Evolutionary conservation across 2,797 vertebrate genomes (phyloP).

Genomic region (Crotalus adamanteus): DNA sequence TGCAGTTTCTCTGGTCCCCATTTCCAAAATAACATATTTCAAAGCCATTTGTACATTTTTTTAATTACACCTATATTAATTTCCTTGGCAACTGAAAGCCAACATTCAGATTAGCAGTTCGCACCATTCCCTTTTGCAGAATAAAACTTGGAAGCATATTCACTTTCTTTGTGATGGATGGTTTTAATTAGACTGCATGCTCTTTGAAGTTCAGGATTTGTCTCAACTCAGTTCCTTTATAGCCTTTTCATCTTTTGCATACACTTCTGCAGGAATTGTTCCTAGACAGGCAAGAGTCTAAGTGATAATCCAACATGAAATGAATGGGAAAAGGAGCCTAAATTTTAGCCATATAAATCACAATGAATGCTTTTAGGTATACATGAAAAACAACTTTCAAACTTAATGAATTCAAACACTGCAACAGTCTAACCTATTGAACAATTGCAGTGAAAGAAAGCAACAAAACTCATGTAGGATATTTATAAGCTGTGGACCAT

Average conservation of each 20-base stretch:
- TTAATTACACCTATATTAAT: conserved; percentile 56
- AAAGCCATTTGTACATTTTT: conserved; percentile 36
- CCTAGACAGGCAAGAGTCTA: background rate
- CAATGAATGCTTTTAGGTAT: background rate
- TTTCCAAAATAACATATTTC: conserved; percentile 22
- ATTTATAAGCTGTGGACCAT: background rate
- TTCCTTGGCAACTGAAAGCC: conserved; percentile 43
- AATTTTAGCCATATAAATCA: background rate
- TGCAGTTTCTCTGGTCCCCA: background rate
- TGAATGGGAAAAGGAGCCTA: background rate
- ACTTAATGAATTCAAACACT: conserved; percentile 27
- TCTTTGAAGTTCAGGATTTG: conserved; percentile 33
- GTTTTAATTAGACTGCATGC: conserved; percentile 55
- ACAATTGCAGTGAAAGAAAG: conserved; percentile 29
- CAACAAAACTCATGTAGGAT: background rate
- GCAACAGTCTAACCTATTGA: background rate
- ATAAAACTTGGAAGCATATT: conserved; percentile 36
- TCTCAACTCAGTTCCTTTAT: conserved; percentile 28
- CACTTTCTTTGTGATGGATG: conserved; percentile 51
- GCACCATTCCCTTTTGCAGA: conserved; percentile 23
- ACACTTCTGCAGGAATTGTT: background rate
- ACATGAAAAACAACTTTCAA: conserved; percentile 32
- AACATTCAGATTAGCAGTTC: conserved; percentile 41
- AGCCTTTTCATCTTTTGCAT: conserved; percentile 27
- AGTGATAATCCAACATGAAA: conserved; percentile 3